A percentile compares a stretch with the other conserved stretches of the same genome.
Conservation (phyloP, 2,888 invertebrate genomes). For the Trissoscelio sp. region DNA sequence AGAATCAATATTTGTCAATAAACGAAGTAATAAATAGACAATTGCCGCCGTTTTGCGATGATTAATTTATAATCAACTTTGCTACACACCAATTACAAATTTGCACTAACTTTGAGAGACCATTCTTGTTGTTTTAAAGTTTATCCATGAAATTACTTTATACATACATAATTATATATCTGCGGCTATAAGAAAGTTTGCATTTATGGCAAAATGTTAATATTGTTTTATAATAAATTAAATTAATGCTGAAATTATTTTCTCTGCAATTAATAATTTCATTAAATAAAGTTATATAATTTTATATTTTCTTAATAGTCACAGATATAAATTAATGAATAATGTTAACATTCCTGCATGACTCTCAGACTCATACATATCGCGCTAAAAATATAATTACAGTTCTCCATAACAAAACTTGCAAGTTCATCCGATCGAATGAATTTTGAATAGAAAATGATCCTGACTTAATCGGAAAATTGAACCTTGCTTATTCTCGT, state of each 20-base stretch:
- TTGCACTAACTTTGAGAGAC: conserved; percentile 60
- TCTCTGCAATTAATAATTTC: no score
- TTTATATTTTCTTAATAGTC: neutral
- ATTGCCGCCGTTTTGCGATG: conserved; percentile 4
- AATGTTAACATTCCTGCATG: no score
- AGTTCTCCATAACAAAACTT: neutral
- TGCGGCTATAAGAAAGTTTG: neutral
- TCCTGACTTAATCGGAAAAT: neutral
- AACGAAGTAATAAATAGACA: conserved; percentile 17
- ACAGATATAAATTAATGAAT: neutral
- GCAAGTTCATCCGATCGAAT: neutral
- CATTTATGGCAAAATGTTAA: neutral
- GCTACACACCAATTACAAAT: conserved; percentile 62
- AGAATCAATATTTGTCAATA: conserved; percentile 5
- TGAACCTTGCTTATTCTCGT: neutral
- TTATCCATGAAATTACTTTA: conserved; percentile 19
- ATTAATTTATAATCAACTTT: conserved; percentile 38
- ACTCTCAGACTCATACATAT: neutral
- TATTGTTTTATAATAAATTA: no score
- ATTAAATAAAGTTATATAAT: no score
- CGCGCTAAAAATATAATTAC: conserved; percentile 31
- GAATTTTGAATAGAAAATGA: conserved; percentile 21
- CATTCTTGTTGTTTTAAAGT: conserved; percentile 21
- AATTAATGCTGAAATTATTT: no score
- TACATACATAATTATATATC: conserved; percentile 16